Base-by-base conservation (phyloP, 1,140 invertebrate species). In the Ooceraea biroi region DNA sequence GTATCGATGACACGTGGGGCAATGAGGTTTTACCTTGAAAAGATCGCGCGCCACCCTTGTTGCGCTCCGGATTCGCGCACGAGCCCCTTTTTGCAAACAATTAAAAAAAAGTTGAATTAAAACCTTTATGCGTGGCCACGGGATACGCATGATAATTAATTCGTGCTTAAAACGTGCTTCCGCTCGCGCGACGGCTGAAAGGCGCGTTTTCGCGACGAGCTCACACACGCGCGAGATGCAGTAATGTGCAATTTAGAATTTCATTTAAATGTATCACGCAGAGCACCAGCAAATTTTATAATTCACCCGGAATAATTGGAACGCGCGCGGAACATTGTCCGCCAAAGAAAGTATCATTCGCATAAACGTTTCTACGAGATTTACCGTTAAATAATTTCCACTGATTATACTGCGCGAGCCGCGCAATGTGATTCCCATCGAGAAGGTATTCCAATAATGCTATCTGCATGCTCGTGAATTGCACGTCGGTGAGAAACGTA, bases 221-320 rank as follows among this genome's bases (percentile, higher is more conserved):
- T 52, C 14, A 22, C 57, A 7, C 57, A 74, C 3, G n/a, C 12
- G 57, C 22, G 4, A 8, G 11, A 46, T 11, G 41, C 12, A 3
- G 57, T 48, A 78, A 78, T 78, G 55, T 78, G 48, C 36, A 78
- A 78, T 78, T 78, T 57, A 78, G 63, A 69, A 46, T 80, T 71
- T 80, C 41, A 80, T 80, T 80, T 71, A 57, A 80, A 80, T 80
- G 36, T 50, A 69, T 12, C 65, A 36, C 36, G 1, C 36, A 25
- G 50, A 25, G 50, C 0, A 10, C 50, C 8, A 22, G 50, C n/a
- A 58, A 71, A 80, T 80, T 80, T 80, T 44, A 80, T 44, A 22
- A 80, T 41, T 69, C n/a, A 44, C 41, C 36, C 25, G 36, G 17
- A 71, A 80, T 80, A 46, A 71, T 80, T 69, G 50, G n/a, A 58